Evolutionary conservation across 2,797 vertebrate species (phyloP).

Genomic region (Arctocebus calabarensis): DNA sequence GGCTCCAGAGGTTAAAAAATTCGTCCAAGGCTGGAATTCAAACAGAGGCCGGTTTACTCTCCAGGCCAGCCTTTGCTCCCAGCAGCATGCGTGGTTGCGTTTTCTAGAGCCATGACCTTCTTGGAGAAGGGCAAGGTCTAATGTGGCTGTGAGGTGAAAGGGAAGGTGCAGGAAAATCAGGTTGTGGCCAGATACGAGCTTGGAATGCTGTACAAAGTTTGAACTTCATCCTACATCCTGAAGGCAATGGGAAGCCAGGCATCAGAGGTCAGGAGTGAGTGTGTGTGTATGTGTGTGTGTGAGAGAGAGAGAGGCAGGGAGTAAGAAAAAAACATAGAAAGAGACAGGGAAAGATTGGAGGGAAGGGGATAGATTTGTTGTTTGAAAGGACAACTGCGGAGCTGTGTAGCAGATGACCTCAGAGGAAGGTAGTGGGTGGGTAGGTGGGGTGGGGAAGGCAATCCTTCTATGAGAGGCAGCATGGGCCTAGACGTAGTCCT

Average conservation of each 20-base stretch:
- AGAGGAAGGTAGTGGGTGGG: neutral
- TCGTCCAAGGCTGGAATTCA: neutral
- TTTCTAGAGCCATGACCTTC: neutral
- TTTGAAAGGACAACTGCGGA: neutral
- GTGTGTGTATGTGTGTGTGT: neutral
- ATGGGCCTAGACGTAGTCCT: neutral
- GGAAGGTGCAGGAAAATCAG: neutral
- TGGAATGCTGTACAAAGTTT: neutral
- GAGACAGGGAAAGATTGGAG: neutral
- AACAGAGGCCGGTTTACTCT: neutral
- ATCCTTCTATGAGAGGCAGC: neutral
- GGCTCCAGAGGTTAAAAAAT: neutral
- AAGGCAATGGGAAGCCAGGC: neutral
- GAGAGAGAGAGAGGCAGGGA: neutral
- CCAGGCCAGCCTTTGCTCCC: neutral
- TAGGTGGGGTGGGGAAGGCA: neutral
- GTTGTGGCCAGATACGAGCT: neutral
- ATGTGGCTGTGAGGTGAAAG: neutral
- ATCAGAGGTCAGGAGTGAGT: fast-evolving
- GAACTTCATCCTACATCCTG: neutral
- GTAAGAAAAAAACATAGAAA: neutral
- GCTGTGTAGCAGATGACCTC: neutral
- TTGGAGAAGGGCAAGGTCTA: neutral
- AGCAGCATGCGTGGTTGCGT: fast-evolving
- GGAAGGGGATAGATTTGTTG: neutral